Evolutionary conservation across 1,140 invertebrate genomes (phyloP), one percentile per base, ranked within the genome.

Genomic region (Acromyrmex heyeri): DNA sequence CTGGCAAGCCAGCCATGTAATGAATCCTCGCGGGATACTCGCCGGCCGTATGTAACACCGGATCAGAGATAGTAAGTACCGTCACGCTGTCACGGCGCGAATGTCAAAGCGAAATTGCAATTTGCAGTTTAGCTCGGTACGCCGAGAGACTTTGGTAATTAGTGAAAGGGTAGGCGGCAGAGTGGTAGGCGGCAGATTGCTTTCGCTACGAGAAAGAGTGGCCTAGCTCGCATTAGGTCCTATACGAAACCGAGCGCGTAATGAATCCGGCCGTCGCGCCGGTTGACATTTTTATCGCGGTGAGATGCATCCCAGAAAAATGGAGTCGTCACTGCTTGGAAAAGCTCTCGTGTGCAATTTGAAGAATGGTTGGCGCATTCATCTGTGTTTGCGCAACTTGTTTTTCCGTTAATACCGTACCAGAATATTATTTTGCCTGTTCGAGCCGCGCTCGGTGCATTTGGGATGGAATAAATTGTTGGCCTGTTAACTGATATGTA

Each of bases 1-100:
- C 89, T 88, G 91, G 92, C 87, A 94, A 95, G 93, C 93, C 92
- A 94, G 92, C 87, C 94, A 92, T 94, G 93, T 94, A 94, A 95
- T 93, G 94, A 94, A 95, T 94, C 91, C 93, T 92, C 93, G 73
- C 83, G 93, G 93, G 93, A 92, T 89, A 62, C 16, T 50, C 34
- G 34, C 38, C 24, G 64, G 70, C 10, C 61, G 55, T 21, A 55
- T 59, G 86, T 82, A 62, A 82, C 79, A 24, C 59, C 50, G 88
- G 83, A 90, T 90, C 78, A 88, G 76, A 88, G 76, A 75, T 69
- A 24, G 44, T 44, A 48, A 62, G 73, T 55, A 44, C 59, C 87
- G 62, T 82, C 72, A 69, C 72, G 65, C 77, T 91, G 90, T 91
- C 87, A 87, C 78, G 89, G 83, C 72, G 81, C 83, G 59, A 65